Percentiles rank a stretch among this genome's conserved stretches.
These are phyloP conservation scores for Alosa alosa DNA, from an alignment of 2,113 vertebrate species.

Conservation along the genomic window DNA sequence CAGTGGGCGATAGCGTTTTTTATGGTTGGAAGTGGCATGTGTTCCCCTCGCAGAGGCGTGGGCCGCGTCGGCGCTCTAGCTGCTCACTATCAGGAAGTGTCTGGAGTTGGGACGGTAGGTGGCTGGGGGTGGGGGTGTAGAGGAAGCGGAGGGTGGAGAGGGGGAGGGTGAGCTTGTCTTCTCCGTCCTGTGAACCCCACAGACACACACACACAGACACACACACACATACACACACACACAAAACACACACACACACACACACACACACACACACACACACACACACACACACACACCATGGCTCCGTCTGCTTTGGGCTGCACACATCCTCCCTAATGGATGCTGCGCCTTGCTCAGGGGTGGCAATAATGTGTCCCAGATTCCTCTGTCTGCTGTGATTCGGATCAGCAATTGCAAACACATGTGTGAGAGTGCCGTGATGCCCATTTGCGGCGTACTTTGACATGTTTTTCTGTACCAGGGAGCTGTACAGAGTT, in stretches of 20 bases:
- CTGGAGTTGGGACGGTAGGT: background rate
- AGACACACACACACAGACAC: conserved; percentile 38
- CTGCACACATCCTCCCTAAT: conserved; percentile 20
- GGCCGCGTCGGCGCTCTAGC: background rate
- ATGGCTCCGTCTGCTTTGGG: conserved; percentile 29
- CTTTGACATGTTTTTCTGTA: background rate
- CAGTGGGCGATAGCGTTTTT: conserved; percentile 59
- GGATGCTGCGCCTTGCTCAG: background rate
- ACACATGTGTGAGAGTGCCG: background rate
- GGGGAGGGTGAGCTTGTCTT: conserved; percentile 36
- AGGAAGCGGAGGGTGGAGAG: background rate
- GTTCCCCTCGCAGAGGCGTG: conserved; percentile 52
- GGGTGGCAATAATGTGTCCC: background rate
- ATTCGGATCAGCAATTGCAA: background rate
- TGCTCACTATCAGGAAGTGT: background rate
- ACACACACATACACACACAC: too few relatives aligned
- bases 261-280: conserved; percentile 39
- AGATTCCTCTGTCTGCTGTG: background rate
- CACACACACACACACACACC: conserved; percentile 54
- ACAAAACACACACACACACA: conserved; percentile 27
- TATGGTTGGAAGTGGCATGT: conserved; percentile 61
- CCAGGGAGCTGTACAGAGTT: background rate
- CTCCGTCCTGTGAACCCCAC: conserved; percentile 33
- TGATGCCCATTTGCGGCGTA: background rate
- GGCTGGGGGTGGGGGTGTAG: background rate